Conservation (phyloP, 2,113 vertebrate species). For the Cricetomys ansorgei region DNA sequence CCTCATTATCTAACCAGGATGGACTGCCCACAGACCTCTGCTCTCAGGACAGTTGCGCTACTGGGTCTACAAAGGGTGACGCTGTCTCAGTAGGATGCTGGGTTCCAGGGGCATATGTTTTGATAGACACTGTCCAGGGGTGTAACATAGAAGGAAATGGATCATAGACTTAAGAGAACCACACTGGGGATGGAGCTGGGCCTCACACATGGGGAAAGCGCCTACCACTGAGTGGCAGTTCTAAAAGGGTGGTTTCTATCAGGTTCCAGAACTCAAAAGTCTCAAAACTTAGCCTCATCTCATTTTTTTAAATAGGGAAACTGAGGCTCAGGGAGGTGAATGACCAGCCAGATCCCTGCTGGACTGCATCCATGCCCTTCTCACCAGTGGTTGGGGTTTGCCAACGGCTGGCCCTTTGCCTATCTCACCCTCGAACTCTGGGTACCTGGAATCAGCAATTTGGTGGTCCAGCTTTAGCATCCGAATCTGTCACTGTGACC, state of each 20-base stretch:
- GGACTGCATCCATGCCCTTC: rapidly evolving
- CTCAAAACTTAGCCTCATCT: neutral
- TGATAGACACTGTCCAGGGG: rapidly evolving
- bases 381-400: neutral
- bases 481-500: slow-evolving; percentile 81
- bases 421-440: neutral
- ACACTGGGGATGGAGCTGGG: rapidly evolving
- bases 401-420: rapidly evolving
- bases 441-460: slow-evolving; percentile 9
- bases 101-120: neutral
- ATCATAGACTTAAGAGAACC: rapidly evolving
- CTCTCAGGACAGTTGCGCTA: neutral
- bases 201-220: neutral
- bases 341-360: rapidly evolving
- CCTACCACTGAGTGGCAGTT: neutral
- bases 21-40: neutral
- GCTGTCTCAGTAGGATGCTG: neutral
- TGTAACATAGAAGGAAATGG: rapidly evolving
- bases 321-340: neutral
- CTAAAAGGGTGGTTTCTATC: too few species aligned
- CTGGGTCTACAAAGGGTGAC: neutral
- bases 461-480: slow-evolving; percentile 70
- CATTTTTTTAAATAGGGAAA: neutral
- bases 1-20: neutral
- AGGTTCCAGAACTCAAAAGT: neutral